phyloP scores from a whole-genome alignment of 2,113 vertebrate genomes.

The Reinhardtius hippoglossoides region DNA sequence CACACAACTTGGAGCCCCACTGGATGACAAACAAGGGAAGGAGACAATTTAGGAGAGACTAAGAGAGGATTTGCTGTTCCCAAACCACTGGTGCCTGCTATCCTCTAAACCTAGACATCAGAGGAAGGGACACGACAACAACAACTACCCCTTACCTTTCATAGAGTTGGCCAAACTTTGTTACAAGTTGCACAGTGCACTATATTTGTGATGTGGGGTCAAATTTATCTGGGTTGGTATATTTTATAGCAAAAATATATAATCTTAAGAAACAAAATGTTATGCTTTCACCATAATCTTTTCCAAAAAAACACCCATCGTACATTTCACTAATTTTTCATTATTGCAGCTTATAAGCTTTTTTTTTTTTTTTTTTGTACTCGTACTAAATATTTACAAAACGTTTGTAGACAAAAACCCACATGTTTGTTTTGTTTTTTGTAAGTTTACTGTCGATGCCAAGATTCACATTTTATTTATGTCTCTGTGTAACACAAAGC shows the following conservation, averaged over 20 bases:
- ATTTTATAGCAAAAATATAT: slow-evolving; percentile 81
- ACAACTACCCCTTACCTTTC: slow-evolving; percentile 80
- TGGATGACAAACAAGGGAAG: slow-evolving; percentile 67
- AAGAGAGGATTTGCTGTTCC: slow-evolving; percentile 85
- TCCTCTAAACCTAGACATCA: slow-evolving; percentile 80
- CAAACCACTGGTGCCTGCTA: slow-evolving; percentile 96
- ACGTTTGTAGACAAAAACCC: slow-evolving; percentile 38
- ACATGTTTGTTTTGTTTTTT: slow-evolving; percentile 24
- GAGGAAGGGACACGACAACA: slow-evolving; percentile 76
- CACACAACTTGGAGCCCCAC: slow-evolving; percentile 70
- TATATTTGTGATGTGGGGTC: slow-evolving; percentile 84
- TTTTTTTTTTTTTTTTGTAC: slow-evolving; percentile 84
- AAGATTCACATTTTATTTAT: slow-evolving; percentile 63
- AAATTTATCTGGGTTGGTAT: slow-evolving; percentile 80
- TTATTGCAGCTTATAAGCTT: slow-evolving; percentile 87
- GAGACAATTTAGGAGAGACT: slow-evolving; percentile 60
- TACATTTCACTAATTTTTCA: slow-evolving; percentile 60
- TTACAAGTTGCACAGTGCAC: slow-evolving; percentile 84
- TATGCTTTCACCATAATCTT: slow-evolving; percentile 72
- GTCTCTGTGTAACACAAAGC: slow-evolving; percentile 30
- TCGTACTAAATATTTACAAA: slow-evolving; percentile 59
- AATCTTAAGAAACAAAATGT: slow-evolving; percentile 61
- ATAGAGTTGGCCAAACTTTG: slow-evolving; percentile 86
- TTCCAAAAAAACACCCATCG: slow-evolving; percentile 29
- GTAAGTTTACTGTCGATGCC: slow-evolving; percentile 51